Conservation (phyloP, 2,113 vertebrate genomes). For the Rhinolophus ferrumequinum region DNA sequence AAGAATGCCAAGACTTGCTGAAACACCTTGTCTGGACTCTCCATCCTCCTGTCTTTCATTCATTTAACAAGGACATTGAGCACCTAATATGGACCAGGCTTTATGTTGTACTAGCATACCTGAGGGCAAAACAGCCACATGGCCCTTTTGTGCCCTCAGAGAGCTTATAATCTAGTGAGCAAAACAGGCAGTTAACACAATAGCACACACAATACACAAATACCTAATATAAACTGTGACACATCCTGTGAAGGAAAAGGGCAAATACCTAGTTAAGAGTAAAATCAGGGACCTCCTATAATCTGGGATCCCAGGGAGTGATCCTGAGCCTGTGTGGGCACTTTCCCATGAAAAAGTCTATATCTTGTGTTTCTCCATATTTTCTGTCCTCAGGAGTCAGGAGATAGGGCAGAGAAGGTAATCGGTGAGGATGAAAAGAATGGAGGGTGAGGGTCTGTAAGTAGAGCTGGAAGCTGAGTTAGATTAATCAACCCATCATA, state of each 20-base stretch:
- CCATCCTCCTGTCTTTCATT: neutral
- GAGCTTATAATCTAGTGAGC: neutral
- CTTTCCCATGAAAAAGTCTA: neutral
- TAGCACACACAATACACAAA: fast-evolving
- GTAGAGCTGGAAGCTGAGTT: neutral
- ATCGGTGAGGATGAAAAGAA: neutral
- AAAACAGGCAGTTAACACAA: neutral
- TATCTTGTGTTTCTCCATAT: neutral
- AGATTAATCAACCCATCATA: fast-evolving
- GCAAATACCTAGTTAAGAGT: neutral
- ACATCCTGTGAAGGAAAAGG: neutral
- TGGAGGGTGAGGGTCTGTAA: neutral
- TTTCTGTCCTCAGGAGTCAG: neutral
- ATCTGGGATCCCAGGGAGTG: neutral
- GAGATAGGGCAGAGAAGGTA: neutral
- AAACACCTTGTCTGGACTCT: too few relatives aligned
- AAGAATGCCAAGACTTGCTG: neutral
- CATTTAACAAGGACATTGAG: neutral
- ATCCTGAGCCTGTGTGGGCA: too few relatives aligned
- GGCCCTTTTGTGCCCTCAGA: neutral
- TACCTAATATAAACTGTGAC: neutral
- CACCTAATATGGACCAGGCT: neutral
- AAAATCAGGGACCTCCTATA: neutral
- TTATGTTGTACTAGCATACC: neutral
- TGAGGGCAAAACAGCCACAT: fast-evolving